A percentile compares a stretch with the other conserved stretches of the same genome.
phyloP scores from a whole-genome alignment of 2,888 invertebrate genomes.

The Asteroscopus sphinx region DNA sequence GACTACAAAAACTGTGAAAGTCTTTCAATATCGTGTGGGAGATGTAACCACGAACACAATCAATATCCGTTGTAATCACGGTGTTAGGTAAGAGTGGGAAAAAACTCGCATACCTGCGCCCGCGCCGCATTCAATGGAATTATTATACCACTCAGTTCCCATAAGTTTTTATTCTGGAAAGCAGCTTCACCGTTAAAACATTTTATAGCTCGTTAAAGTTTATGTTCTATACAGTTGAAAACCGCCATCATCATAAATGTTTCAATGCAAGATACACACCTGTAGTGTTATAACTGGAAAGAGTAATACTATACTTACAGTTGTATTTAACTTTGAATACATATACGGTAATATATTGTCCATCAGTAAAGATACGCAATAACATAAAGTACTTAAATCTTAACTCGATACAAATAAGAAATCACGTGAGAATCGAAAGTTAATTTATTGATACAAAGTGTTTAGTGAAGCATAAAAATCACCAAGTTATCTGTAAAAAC shows the following conservation, averaged over 20 bases:
- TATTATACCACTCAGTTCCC: constrained; percentile 75
- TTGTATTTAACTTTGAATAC: constrained; percentile 7
- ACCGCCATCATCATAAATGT: constrained; percentile 20
- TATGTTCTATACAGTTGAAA: constrained; percentile 33
- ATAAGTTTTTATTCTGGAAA: constrained; percentile 77
- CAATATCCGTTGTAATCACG: constrained; percentile 83
- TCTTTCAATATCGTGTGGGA: constrained; percentile 73
- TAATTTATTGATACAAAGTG: constrained; percentile 49
- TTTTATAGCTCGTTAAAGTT: constrained; percentile 38
- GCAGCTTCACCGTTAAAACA: constrained; percentile 47
- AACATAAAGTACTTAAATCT: constrained; percentile 6
- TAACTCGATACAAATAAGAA: constrained; percentile 24
- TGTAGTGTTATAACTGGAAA: constrained; percentile 13
- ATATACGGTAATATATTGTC: constrained; percentile 1
- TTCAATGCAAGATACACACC: constrained; percentile 12
- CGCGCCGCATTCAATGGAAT: constrained; percentile 70
- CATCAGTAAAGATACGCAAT: background rate
- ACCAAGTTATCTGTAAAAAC: constrained; percentile 60
- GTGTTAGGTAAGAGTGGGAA: constrained; percentile 81
- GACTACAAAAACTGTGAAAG: constrained; percentile 76
- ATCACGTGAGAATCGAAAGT: constrained; percentile 53
- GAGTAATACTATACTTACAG: constrained; percentile 8
- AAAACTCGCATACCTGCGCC: constrained; percentile 70
- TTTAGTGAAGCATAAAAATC: constrained; percentile 48
- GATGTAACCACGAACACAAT: constrained; percentile 78